Base-by-base conservation (phyloP, 2,113 vertebrate species). In the Leptocoma aspasia region DNA sequence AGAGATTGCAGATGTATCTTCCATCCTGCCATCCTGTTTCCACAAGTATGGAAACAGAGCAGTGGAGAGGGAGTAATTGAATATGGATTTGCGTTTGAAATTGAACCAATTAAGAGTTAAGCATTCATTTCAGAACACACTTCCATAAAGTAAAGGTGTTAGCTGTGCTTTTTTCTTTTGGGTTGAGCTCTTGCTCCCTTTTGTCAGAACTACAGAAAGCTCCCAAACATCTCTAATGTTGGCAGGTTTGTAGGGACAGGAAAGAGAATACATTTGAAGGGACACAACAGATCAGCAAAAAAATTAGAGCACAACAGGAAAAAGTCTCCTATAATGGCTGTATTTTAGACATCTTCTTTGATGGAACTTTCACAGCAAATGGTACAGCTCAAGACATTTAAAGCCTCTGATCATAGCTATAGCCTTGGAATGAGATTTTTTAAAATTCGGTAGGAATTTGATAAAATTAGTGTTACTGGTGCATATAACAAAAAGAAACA, bases 171-270 rank as follows among this genome's bases (percentile, higher is more conserved):
- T 71, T 88, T 85, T 80, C 20, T 54, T 64, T 27, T 2, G 6
- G 6, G 17, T 31, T 87, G 19, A 53, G 14, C 16, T 53, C 59
- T 60, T 72, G 3, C 9, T 71, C 7, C 18, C 11, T 72, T 69
- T 76, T 50, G 9, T 65, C 50, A 86, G 14, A 39, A 14, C 20
- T 39, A 57, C 11, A n/a, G 24, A 47, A 78, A 89, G 1, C 7
- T 73, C 42, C 10, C 33, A n/a, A 54, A 37, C 6, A 53, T 14
- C 10, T 45, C 11, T 61, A n/a, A 31, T 45, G 8, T 5, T 56
- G 6, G 7, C 2, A 26, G 27, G 6, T 20, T 76, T 0, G 0
- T 22, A 9, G 33, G 11, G 47, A 61, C 8, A 75, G 18, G 42
- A 90, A 59, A 77, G 45, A 39, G 17, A 85, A 75, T 61, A 28